Evolutionary conservation across 2,797 vertebrate genomes (phyloP).

Genomic region (Oophaga sylvatica): DNA sequence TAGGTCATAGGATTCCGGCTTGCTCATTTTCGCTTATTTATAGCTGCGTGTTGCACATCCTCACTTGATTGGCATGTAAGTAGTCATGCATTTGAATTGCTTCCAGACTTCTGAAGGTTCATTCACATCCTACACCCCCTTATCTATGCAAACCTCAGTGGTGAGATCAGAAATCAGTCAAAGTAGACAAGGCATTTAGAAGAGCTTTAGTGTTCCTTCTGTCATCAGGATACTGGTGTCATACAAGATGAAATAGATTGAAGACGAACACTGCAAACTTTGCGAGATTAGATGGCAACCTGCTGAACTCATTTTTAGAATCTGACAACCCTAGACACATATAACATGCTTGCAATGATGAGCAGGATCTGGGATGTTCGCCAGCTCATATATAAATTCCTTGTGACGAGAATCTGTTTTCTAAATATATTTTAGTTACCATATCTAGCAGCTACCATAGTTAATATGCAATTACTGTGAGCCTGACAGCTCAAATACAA

Average conservation of each 20-base stretch:
- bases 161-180: constrained; percentile 53
- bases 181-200: constrained; percentile 54
- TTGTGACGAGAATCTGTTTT: constrained; percentile 27
- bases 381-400: constrained; percentile 42
- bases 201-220: constrained; percentile 41
- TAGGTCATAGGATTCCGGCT: background rate
- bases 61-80: constrained; percentile 32
- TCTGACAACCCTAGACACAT: constrained; percentile 48
- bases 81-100: constrained; percentile 26
- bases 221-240: constrained; percentile 42
- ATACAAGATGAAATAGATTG: constrained; percentile 53
- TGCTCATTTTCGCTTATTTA: background rate
- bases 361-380: constrained; percentile 45
- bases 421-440: constrained; percentile 36
- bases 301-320: constrained; percentile 57
- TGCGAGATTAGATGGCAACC: constrained; percentile 51
- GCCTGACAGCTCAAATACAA: background rate
- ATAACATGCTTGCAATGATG: constrained; percentile 47
- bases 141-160: constrained; percentile 41
- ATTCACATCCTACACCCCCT: constrained; percentile 31
- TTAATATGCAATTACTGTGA: constrained; percentile 3
- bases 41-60: background rate
- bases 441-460: background rate
- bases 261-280: constrained; percentile 53
- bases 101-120: constrained; percentile 32